Evolutionary conservation across 2,113 vertebrate genomes (phyloP).

Genomic region (Fregetta grallaria): DNA sequence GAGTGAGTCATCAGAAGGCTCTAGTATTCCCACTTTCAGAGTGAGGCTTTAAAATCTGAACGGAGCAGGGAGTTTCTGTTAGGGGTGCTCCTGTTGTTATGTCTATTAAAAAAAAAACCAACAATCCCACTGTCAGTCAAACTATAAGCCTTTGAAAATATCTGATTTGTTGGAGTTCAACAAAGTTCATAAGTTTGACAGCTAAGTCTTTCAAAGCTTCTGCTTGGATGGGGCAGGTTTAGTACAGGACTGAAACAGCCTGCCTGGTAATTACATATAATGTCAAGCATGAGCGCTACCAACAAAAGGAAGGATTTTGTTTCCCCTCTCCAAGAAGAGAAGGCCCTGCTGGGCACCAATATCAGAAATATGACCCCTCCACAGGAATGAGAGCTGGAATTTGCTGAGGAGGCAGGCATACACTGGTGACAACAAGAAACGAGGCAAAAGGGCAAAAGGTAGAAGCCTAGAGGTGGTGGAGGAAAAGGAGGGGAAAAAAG

Average conservation of each 20-base stretch:
- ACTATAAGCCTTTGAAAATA: not conserved
- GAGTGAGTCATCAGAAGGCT: not conserved
- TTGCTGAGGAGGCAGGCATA: not conserved
- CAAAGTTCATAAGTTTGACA: not conserved
- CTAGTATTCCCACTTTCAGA: not conserved
- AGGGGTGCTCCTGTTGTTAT: not conserved
- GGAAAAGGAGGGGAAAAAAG: not conserved
- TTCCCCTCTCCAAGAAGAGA: not conserved
- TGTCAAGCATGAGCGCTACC: not conserved
- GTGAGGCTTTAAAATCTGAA: not conserved
- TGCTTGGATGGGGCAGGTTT: not conserved
- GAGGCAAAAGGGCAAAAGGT: not conserved
- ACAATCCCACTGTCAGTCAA: not conserved
- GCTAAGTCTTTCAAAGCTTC: not conserved
- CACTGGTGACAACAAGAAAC: rapidly evolving
- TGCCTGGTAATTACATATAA: not conserved
- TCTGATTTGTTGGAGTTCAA: not conserved
- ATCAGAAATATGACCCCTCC: not conserved
- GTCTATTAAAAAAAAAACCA: not conserved
- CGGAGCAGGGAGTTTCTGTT: not conserved
- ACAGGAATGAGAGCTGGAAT: not conserved
- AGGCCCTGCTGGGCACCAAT: not conserved
- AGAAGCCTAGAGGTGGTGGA: not conserved
- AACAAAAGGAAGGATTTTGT: not conserved
- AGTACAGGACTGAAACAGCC: not conserved